These are phyloP conservation scores for Eupithecia insigniata DNA, from an alignment of 2,888 invertebrate species.

Conservation along the genomic window DNA sequence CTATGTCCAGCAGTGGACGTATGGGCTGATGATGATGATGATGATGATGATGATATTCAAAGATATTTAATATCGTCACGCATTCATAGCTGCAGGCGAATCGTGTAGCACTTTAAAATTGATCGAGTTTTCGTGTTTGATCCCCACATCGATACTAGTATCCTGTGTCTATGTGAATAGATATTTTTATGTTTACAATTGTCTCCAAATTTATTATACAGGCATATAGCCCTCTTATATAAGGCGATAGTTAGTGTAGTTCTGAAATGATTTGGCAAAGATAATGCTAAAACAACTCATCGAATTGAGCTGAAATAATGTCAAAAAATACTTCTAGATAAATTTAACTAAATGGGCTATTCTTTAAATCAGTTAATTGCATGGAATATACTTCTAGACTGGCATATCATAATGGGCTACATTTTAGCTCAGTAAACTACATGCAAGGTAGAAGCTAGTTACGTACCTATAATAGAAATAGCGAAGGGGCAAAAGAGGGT, in stretches of 20 bases:
- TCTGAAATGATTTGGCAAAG: neutral
- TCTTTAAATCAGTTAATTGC: too few species aligned
- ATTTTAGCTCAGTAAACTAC: neutral
- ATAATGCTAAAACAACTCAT: too few species aligned
- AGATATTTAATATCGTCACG: constrained; percentile 32
- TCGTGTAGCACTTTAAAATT: constrained; percentile 68
- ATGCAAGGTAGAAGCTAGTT: neutral
- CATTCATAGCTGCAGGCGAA: constrained; percentile 53
- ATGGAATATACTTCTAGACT: too few species aligned
- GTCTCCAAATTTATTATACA: neutral
- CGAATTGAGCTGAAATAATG: too few species aligned
- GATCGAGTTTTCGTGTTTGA: constrained; percentile 71
- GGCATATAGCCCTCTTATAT: neutral
- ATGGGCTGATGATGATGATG: too few species aligned
- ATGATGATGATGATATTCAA: too few species aligned
- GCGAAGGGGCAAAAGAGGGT: neutral
- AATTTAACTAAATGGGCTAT: too few species aligned
- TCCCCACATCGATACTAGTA: constrained; percentile 20
- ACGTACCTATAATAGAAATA: neutral
- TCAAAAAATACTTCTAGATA: too few species aligned
- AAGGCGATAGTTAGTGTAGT: neutral
- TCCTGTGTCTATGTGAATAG: neutral
- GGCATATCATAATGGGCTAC: too few species aligned
- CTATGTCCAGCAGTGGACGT: too few species aligned
- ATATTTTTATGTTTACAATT: neutral